Percentiles rank a stretch among this genome's conserved stretches.
phyloP scores from a whole-genome alignment of 1,140 invertebrate genomes.

The Drosophila nikananu region DNA sequence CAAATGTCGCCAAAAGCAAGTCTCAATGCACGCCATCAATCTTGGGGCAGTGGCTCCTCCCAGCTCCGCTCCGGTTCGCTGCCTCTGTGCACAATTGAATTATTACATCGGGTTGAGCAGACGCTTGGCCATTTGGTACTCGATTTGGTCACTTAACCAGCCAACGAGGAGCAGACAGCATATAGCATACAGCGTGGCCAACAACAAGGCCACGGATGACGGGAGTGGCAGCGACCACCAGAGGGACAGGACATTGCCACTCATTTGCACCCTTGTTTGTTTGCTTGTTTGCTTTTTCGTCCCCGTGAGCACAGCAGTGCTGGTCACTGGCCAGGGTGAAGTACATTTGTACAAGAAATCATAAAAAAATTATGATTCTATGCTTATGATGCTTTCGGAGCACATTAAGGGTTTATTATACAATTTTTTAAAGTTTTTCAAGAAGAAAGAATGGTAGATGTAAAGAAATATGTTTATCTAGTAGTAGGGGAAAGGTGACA shows the following conservation, averaged over 20 bases:
- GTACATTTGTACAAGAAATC: background rate
- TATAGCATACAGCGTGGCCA: constrained; percentile 34
- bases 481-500: too few species aligned
- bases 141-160: constrained; percentile 71
- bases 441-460: background rate
- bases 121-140: constrained; percentile 64
- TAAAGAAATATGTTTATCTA: too few species aligned
- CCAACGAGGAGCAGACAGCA: constrained; percentile 46
- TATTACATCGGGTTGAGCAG: constrained; percentile 80
- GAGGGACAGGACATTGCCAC: constrained; percentile 52
- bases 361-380: constrained; percentile 2
- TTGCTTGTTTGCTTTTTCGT: constrained; percentile 36
- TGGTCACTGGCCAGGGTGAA: constrained; percentile 1
- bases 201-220: constrained; percentile 34
- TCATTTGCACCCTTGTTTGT: constrained; percentile 78
- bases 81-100: constrained; percentile 76
- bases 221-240: constrained; percentile 19
- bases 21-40: constrained; percentile 83
- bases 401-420: background rate
- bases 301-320: constrained; percentile 12
- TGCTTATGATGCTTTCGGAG: background rate
- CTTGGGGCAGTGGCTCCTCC: constrained; percentile 44
- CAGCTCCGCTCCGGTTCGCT: constrained; percentile 3
- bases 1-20: constrained; percentile 78
- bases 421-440: background rate